phyloP scores from a whole-genome alignment of 2,797 vertebrate species.

The Bradypodion ventrale region DNA sequence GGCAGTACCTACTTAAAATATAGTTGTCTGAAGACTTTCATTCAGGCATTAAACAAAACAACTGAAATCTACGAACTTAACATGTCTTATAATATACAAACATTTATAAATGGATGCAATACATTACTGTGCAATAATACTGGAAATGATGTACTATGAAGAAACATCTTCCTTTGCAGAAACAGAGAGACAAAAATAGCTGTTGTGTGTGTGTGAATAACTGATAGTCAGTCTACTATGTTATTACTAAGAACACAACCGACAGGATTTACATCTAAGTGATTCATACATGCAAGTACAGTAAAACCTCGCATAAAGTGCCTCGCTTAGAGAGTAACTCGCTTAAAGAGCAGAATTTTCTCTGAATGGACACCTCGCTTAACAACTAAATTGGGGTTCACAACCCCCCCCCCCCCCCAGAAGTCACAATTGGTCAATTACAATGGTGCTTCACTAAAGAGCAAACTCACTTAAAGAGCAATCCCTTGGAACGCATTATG shows the following conservation, averaged over 20 bases:
- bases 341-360: no score
- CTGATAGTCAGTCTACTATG: background rate
- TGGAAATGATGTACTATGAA: background rate
- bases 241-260: background rate
- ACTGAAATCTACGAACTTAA: background rate
- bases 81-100: constrained; percentile 2
- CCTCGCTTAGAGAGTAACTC: no score
- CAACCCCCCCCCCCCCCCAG: no score
- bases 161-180: constrained; percentile 1
- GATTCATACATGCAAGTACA: constrained; percentile 4
- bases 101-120: background rate
- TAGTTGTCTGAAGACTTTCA: constrained; percentile 20
- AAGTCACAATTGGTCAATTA: no score
- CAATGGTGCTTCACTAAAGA: no score
- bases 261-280: background rate
- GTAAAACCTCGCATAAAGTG: no score
- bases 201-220: background rate
- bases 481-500: no score
- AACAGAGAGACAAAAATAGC: background rate
- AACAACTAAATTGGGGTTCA: no score
- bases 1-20: background rate
- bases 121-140: background rate
- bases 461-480: no score
- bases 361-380: no score
- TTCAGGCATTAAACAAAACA: constrained; percentile 10